Evolutionary conservation across 1,140 invertebrate species (phyloP).

Genomic region (Sinella curviseta): DNA sequence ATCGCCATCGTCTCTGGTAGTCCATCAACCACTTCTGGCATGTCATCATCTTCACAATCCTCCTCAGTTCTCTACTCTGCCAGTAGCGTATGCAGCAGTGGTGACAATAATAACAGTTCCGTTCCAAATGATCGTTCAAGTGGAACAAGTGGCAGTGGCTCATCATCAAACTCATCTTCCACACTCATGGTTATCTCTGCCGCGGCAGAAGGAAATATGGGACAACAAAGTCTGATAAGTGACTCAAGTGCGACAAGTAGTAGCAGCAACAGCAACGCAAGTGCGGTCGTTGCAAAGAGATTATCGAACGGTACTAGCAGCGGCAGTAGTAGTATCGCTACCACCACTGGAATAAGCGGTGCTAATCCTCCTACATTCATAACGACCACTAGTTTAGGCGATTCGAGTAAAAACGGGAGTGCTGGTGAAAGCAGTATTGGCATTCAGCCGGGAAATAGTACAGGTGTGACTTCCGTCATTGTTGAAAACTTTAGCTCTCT

Average conservation of each 20-base stretch:
- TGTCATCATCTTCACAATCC: slow-evolving; percentile 2
- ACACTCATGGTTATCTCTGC: not conserved
- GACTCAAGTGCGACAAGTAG: not conserved
- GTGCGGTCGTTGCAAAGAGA: not conserved
- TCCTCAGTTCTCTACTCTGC: not conserved
- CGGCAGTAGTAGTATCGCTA: not conserved
- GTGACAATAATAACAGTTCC: not conserved
- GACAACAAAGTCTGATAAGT: slow-evolving; percentile 14
- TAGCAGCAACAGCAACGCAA: not conserved
- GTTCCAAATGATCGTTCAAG: too few species aligned
- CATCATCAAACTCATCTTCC: not conserved
- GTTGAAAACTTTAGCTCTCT: slow-evolving; percentile 45
- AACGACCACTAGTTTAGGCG: not conserved
- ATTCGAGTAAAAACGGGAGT: not conserved
- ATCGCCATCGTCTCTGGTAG: too few species aligned
- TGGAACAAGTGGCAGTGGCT: not conserved
- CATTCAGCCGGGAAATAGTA: not conserved
- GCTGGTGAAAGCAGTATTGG: not conserved
- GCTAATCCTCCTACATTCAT: not conserved
- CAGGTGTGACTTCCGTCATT: slow-evolving; percentile 41
- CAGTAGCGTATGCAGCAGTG: not conserved
- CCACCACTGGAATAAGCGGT: not conserved
- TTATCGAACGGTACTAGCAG: not conserved
- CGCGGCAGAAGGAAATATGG: slow-evolving; percentile 7
- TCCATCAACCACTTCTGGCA: not conserved